Conservation (phyloP, 2,797 vertebrate genomes). For the Squalus acanthias region DNA sequence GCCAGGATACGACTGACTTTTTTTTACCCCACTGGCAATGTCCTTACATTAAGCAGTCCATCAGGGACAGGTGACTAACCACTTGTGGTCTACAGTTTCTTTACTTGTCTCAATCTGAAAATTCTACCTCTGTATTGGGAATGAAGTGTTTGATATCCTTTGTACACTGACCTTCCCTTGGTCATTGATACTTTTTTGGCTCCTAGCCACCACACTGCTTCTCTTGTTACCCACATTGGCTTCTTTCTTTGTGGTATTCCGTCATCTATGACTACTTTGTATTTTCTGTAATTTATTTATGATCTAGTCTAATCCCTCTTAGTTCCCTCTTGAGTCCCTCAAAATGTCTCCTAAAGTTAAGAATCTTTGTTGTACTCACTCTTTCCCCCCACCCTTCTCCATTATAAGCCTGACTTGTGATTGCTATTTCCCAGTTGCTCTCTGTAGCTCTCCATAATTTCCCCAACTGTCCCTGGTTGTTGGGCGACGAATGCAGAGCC, state of each 20-base stretch:
- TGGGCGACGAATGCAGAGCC: no score
- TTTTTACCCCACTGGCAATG: background rate
- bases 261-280: background rate
- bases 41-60: background rate
- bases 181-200: background rate
- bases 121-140: background rate
- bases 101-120: background rate
- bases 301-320: background rate
- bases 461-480: background rate
- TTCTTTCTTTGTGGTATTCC: background rate
- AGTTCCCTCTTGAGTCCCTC: background rate
- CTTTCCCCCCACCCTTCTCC: background rate
- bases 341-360: background rate
- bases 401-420: background rate
- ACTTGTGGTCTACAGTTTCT: no score
- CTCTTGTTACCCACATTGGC: background rate
- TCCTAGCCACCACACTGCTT: background rate
- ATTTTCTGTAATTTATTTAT: background rate
- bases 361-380: background rate
- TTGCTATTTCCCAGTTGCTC: background rate
- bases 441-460: background rate
- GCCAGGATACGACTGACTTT: no score
- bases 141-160: background rate
- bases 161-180: background rate
- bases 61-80: no score